Evolutionary conservation across 2,888 invertebrate genomes (phyloP), one percentile per base, ranked within the genome.

Genomic region (Apamea anceps): DNA sequence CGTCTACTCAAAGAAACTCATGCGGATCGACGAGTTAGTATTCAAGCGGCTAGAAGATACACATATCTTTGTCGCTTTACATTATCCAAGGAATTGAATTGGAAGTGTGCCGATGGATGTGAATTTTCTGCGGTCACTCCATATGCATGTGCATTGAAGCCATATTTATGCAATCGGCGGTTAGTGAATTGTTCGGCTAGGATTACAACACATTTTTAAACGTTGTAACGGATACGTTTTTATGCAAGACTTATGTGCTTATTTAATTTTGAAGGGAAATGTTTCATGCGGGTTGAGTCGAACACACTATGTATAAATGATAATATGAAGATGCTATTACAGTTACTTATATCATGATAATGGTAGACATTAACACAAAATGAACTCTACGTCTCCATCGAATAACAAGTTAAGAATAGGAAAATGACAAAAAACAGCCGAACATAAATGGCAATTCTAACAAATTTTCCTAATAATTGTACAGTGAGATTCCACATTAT

Each of bases 401-500:
- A 89, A 86, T 79, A 82, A 72, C 73, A 62, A 75, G 13, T 75
- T 72, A 76, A 88, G 82, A 87, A 90, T 88, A 80, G 84, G 82
- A 87, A 91, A 91, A 85, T 90, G 93, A 93, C 91, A 94, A 91
- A 94, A 95, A 94, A 92, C 93, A 94, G 92, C 88, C 91, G 89
- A 89, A 91, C 90, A 89, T 92, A 94, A 95, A 91, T 88, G 92
- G 89, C 91, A 86, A 92, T 93, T 94, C 89, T 89, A 91, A 92
- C 90, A 89, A 92, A 91, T 94, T 93, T 94, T 92, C 93, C 93
- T 93, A 94, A 95, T 94, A 95, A 94, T 94, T 94, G 94, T 92
- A 92, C 95, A 96, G 94, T 96, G 93, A 95, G 95, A 96, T 94
- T 95, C 90, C 90, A 94, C 95, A 95, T 96, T 96, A 96, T 96